Percentiles rank a stretch among this genome's conserved stretches.
Evolutionary conservation across 2,797 vertebrate genomes (phyloP).

Genomic region (Lagocephalus sceleratus): DNA sequence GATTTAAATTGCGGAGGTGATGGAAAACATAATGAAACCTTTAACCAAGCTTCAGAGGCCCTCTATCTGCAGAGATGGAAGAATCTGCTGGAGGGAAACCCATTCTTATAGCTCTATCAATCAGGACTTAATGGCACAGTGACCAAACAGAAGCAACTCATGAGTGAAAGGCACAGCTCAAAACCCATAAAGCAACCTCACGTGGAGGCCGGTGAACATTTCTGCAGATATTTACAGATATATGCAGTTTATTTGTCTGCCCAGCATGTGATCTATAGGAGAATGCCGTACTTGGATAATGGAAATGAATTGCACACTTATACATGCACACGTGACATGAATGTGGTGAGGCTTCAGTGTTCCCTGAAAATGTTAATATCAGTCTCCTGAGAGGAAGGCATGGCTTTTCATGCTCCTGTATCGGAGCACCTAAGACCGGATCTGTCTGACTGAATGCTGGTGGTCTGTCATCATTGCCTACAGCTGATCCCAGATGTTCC

Average conservation of each 20-base stretch:
- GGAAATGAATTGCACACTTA: background rate
- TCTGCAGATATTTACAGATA: conserved; percentile 5
- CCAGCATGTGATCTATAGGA: background rate
- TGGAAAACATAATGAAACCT: conserved; percentile 8
- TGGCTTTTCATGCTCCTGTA: too few relatives aligned
- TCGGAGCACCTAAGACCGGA: too few relatives aligned
- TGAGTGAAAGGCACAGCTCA: conserved; percentile 4
- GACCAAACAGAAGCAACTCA: conserved; percentile 4
- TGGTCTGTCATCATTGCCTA: too few relatives aligned
- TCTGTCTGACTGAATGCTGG: too few relatives aligned
- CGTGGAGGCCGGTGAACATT: conserved; percentile 7
- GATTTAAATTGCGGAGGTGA: conserved; percentile 14
- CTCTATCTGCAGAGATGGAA: conserved; percentile 3
- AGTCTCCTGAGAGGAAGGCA: too few relatives aligned
- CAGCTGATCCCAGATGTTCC: too few relatives aligned
- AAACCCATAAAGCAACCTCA: conserved; percentile 6
- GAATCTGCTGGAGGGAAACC: conserved; percentile 5
- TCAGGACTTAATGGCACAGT: conserved; percentile 11
- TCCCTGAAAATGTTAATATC: too few relatives aligned
- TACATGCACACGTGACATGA: background rate
- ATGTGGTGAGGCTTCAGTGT: background rate
- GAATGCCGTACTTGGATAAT: background rate
- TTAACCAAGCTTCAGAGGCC: conserved; percentile 9
- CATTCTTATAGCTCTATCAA: conserved; percentile 11
- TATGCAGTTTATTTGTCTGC: background rate